Percentiles rank a stretch among this genome's conserved stretches.
phyloP scores from a whole-genome alignment of 1,140 invertebrate species.

The Drosophila littoralis region DNA sequence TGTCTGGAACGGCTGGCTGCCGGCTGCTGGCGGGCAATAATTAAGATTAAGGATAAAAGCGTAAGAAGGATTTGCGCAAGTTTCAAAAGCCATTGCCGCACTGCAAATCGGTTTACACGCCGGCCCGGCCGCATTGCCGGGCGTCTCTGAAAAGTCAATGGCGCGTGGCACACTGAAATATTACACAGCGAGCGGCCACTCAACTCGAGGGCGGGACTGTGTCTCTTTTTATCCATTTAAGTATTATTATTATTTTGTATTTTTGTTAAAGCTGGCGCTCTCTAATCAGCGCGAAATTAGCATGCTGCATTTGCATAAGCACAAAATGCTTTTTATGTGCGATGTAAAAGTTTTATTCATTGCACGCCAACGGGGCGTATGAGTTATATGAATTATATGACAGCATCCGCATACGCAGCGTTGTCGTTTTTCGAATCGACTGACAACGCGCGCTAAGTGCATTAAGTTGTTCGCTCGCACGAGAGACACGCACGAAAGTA shows the following conservation, averaged over 20 bases:
- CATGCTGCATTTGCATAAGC: constrained; percentile 72
- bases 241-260: constrained; percentile 19
- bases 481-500: constrained; percentile 46
- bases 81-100: constrained; percentile 36
- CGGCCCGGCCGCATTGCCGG: constrained; percentile 27
- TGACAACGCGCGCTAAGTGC: constrained; percentile 76
- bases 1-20: constrained; percentile 29
- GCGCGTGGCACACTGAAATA: constrained; percentile 80
- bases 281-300: constrained; percentile 76
- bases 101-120: constrained; percentile 71
- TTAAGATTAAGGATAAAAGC: constrained; percentile 84
- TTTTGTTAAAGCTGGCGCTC: constrained; percentile 18
- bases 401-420: constrained; percentile 49
- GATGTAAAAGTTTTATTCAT: constrained; percentile 29
- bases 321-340: constrained; percentile 45
- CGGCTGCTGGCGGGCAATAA: constrained; percentile 73
- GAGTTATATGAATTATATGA: constrained; percentile 44
- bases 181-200: constrained; percentile 46
- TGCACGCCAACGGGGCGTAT: constrained; percentile 48
- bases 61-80: constrained; percentile 81
- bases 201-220: constrained; percentile 21
- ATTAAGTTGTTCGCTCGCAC: constrained; percentile 79
- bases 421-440: constrained; percentile 39
- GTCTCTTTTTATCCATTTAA: background rate
- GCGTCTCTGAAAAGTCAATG: constrained; percentile 70